A percentile compares a stretch with the other conserved stretches of the same genome.
These are phyloP conservation scores for Myiagra hebetior DNA, from an alignment of 2,113 vertebrate genomes.

Conservation along the genomic window DNA sequence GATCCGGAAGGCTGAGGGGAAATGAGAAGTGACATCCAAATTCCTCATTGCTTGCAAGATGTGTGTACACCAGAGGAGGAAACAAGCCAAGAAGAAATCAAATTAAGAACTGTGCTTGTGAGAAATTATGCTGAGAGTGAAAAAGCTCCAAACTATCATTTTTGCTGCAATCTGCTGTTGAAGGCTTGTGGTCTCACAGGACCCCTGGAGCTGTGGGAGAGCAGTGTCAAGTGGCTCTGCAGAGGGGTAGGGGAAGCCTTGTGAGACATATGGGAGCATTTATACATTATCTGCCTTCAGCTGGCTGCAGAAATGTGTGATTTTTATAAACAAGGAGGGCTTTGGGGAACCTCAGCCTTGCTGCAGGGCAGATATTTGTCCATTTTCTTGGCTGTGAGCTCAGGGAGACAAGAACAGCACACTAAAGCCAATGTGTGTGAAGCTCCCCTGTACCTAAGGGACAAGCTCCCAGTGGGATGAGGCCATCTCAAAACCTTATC, in stretches of 20 bases:
- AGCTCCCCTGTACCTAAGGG: background rate
- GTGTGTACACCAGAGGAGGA: constrained; percentile 2
- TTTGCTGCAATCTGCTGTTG: background rate
- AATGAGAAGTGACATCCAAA: constrained; percentile 58
- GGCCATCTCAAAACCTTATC: background rate
- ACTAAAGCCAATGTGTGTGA: background rate
- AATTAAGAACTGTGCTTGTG: constrained; percentile 33
- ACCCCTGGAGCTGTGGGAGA: background rate
- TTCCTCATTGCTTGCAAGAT: constrained; percentile 33
- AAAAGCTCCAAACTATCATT: background rate
- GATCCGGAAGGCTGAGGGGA: background rate
- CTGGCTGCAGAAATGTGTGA: background rate
- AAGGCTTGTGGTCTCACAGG: background rate
- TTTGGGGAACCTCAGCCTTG: background rate
- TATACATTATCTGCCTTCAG: background rate
- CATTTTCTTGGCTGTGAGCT: background rate
- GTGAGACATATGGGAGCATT: background rate
- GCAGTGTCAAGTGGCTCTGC: background rate
- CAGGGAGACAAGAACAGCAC: background rate
- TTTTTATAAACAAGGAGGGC: background rate
- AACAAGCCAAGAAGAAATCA: constrained; percentile 45
- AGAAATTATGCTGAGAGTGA: constrained; percentile 24
- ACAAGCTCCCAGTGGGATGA: accelerated
- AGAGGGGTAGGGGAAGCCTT: background rate
- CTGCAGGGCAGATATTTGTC: background rate